Percentiles rank a stretch among this genome's conserved stretches.
Evolutionary conservation across 2,888 invertebrate genomes (phyloP).

Genomic region (Machimus rusticus): DNA sequence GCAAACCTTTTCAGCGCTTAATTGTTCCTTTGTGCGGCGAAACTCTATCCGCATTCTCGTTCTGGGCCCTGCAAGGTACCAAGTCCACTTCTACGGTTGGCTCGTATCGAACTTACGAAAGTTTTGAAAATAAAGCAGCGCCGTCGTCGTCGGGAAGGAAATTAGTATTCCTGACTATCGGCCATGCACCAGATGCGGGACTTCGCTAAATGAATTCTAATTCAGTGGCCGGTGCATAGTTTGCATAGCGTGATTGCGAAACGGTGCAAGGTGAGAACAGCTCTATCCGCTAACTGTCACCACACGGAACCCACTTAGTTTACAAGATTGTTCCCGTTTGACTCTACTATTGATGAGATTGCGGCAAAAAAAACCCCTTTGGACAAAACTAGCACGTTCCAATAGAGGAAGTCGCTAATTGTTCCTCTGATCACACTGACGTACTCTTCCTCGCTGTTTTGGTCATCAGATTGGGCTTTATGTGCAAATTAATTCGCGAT

Average conservation of each 20-base stretch:
- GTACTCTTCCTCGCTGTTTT: not conserved
- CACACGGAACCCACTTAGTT: not conserved
- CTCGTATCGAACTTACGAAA: not conserved
- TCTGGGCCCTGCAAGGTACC: not conserved
- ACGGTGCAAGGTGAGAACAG: not conserved
- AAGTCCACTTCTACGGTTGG: not conserved
- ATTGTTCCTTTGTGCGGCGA: not conserved
- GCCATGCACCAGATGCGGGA: not conserved
- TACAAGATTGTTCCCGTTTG: not conserved
- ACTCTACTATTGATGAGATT: not conserved
- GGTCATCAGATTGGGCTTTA: not conserved
- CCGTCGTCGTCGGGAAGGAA: not conserved
- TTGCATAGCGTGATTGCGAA: not conserved
- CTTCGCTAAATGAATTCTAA: conserved; percentile 3
- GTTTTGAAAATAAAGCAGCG: not conserved
- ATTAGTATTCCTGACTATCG: conserved; percentile 1
- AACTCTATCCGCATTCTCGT: not conserved
- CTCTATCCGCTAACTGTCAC: not conserved
- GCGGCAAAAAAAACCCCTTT: conserved; percentile 2
- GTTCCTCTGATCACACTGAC: not conserved
- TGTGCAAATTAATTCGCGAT: conserved; percentile 10
- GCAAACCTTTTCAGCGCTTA: not conserved
- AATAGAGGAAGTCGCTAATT: conserved; percentile 17
- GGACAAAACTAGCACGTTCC: not conserved
- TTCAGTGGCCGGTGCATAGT: not conserved